Conservation (phyloP, 2,888 invertebrate genomes). For the Coenonympha arcania region DNA sequence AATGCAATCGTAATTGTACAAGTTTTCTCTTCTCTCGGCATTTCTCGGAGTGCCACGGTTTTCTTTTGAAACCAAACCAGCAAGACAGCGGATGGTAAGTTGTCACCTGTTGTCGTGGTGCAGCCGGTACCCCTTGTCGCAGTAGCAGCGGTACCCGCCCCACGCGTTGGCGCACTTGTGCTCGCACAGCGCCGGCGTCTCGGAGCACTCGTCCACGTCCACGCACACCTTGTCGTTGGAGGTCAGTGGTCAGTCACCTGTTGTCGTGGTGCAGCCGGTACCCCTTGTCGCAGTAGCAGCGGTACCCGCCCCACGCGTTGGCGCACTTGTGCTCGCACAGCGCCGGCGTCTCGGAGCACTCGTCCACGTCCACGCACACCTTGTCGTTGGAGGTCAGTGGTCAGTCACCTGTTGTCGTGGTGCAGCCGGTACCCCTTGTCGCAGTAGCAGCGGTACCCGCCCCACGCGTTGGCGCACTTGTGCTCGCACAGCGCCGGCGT, state of each 20-base stretch:
- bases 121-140: slow-evolving; percentile 86
- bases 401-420: slow-evolving; percentile 77
- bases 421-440: slow-evolving; percentile 85
- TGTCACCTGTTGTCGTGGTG: slow-evolving; percentile 79
- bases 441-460: slow-evolving; percentile 93
- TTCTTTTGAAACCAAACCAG: no score
- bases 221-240: slow-evolving; percentile 69
- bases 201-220: slow-evolving; percentile 81
- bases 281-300: slow-evolving; percentile 91
- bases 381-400: slow-evolving; percentile 62
- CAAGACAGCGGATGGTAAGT: no score
- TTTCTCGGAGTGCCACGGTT: no score
- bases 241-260: slow-evolving; percentile 65
- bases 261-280: slow-evolving; percentile 84
- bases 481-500: slow-evolving; percentile 81
- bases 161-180: slow-evolving; percentile 92
- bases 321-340: slow-evolving; percentile 90
- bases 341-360: slow-evolving; percentile 72
- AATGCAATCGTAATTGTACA: no score
- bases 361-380: slow-evolving; percentile 78
- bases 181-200: slow-evolving; percentile 77
- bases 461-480: slow-evolving; percentile 91
- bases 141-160: slow-evolving; percentile 94
- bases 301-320: slow-evolving; percentile 92
- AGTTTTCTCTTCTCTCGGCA: no score